A percentile compares a stretch with the other conserved stretches of the same genome.
These are phyloP conservation scores for Trichonephila clavipes DNA, from an alignment of 1,140 invertebrate species.

Conservation along the genomic window DNA sequence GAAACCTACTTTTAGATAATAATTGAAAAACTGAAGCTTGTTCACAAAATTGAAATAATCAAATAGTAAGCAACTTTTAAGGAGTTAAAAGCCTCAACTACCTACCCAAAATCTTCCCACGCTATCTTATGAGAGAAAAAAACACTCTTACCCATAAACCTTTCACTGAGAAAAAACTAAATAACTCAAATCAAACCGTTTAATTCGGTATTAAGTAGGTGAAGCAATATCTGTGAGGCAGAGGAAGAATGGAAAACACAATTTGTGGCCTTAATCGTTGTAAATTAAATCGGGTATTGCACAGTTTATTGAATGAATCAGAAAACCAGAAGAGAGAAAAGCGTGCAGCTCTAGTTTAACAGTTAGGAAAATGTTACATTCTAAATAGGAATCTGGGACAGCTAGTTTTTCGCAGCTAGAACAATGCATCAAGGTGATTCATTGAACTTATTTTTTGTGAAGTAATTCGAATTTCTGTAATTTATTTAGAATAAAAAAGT, in stretches of 20 bases:
- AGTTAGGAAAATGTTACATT: slow-evolving; percentile 18
- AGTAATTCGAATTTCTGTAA: background rate
- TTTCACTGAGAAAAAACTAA: background rate
- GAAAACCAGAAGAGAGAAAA: background rate
- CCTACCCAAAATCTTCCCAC: slow-evolving; percentile 1
- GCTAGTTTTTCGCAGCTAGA: background rate
- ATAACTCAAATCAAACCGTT: background rate
- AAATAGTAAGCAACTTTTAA: background rate
- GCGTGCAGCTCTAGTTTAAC: background rate
- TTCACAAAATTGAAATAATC: background rate
- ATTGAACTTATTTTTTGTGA: background rate
- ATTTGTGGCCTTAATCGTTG: background rate
- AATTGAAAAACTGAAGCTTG: background rate
- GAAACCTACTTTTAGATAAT: too few relatives aligned
- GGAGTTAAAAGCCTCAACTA: background rate
- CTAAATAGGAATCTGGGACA: background rate
- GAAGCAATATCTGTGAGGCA: background rate
- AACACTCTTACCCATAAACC: background rate
- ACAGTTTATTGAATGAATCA: background rate
- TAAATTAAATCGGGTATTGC: background rate
- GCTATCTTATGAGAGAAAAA: background rate
- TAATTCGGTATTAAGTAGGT: background rate
- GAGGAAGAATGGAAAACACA: background rate
- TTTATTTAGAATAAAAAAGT: background rate
- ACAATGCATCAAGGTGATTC: background rate